These are phyloP conservation scores for Aselliscus stoliczkanus DNA, from an alignment of 2,797 vertebrate species.

Conservation along the genomic window DNA sequence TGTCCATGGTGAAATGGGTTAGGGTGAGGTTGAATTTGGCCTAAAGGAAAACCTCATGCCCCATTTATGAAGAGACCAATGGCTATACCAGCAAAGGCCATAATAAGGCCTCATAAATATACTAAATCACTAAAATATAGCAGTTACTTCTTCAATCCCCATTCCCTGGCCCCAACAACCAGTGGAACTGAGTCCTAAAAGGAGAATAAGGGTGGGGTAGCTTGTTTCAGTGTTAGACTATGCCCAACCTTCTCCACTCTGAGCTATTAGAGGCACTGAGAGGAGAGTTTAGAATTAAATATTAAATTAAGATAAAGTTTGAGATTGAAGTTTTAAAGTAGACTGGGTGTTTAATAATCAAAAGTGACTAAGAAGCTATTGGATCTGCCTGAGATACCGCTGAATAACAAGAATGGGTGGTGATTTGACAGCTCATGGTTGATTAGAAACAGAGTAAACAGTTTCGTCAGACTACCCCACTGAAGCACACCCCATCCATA, in stretches of 20 bases:
- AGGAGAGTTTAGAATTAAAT: neutral
- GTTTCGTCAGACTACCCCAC: neutral
- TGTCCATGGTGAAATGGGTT: neutral
- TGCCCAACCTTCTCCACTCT: neutral
- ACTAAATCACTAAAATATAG: neutral
- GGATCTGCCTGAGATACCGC: neutral
- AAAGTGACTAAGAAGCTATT: conserved; percentile 24
- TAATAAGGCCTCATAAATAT: neutral
- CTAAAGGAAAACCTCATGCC: neutral
- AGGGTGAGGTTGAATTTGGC: neutral
- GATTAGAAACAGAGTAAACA: neutral
- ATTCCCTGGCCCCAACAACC: neutral
- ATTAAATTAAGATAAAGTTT: neutral
- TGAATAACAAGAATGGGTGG: neutral
- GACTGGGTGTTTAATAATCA: neutral
- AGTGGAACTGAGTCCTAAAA: neutral
- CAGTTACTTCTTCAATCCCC: neutral
- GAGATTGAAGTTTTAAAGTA: neutral
- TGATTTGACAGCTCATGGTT: neutral
- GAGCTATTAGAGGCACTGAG: neutral
- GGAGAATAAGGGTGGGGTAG: rapidly evolving
- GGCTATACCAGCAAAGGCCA: neutral
- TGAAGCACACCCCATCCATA: neutral
- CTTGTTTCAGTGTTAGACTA: neutral
- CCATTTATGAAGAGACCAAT: neutral